Evolutionary conservation across 2,797 vertebrate species (phyloP), one percentile per base, ranked within the genome.

Genomic region (Tolypeutes matacus): DNA sequence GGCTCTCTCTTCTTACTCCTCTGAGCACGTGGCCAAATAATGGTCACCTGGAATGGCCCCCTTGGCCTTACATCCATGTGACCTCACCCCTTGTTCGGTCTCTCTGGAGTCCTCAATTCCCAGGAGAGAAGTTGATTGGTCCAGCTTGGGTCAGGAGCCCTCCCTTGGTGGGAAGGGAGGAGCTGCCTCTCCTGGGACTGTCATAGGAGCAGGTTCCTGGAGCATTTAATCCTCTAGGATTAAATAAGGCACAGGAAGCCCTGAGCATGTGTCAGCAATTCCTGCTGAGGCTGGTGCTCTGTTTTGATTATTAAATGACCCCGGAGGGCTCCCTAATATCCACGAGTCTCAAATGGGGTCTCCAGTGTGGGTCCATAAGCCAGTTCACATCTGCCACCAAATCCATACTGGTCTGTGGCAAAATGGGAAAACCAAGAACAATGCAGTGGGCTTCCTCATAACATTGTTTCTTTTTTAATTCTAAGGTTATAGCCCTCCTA

Each of bases 161-260:
- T 65, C 42, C 11, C 81, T 31, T 42, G 27, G 1, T 31, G n/a
- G 13, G 10, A 7, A 2, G 13, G 17, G 5, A 62, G 21, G 36
- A 27, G 49, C 72, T 5, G 23, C 51, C 62, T 42, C 15, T 3
- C 1, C 6, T 3, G 12, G 12, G 12, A 2, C 23, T 75, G 29
- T 70, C 1, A 3, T 0, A 7, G 39, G 53, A 25, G 20, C 2
- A 39, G 0, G 8, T 12, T 31, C 29, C 70, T 39, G 39, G 39
- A 7, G 3, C 7, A 39, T 39, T 39, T 39, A 39, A 39, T 39
- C 39, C 39, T 39, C 39, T 39, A 3, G 39, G 39, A 39, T 39
- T 39, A 39, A 39, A 39, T 39, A 39, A 39, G 39, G 39, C 39
- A 39, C 39, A 39, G 39, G 39, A 39, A 39, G 39, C 39, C 39